phyloP scores from a whole-genome alignment of 1,140 invertebrate genomes.

The Varroa destructor region DNA sequence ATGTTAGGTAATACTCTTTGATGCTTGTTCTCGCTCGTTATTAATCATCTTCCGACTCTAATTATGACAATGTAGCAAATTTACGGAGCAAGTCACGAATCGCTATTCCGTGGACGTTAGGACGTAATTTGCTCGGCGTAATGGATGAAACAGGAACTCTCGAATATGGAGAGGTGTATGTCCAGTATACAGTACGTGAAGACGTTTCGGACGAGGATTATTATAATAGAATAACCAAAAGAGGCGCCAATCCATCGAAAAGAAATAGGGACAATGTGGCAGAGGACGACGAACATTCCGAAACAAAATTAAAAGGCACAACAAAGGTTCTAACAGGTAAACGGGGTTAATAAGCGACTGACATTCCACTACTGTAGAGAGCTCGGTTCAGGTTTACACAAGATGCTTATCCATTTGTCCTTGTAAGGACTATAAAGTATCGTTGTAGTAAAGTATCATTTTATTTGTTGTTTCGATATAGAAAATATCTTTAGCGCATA shows the following conservation, averaged over 20 bases:
- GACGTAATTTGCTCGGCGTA: constrained; percentile 40
- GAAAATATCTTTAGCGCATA: no score
- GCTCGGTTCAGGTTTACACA: no score
- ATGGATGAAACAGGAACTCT: constrained; percentile 40
- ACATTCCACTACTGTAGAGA: no score
- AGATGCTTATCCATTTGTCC: no score
- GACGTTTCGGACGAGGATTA: constrained; percentile 12
- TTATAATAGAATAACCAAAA: constrained; percentile 21
- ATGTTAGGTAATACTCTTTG: neutral
- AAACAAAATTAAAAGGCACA: neutral
- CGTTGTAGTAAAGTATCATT: no score
- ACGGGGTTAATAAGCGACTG: no score
- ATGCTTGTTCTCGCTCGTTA: neutral
- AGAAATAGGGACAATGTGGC: neutral
- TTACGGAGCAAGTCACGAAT: constrained; percentile 38
- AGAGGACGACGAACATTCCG: neutral
- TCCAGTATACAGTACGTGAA: constrained; percentile 37
- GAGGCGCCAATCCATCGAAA: no score
- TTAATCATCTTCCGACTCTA: neutral
- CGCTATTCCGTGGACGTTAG: constrained; percentile 36
- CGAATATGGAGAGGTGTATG: constrained; percentile 40
- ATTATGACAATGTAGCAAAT: constrained; percentile 29
- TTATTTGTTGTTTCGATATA: no score
- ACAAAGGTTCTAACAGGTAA: constrained; percentile 7
- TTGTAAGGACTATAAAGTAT: no score